Percentiles rank a stretch among this genome's conserved stretches.
These are phyloP conservation scores for Mormyrus lacerda DNA, from an alignment of 2,113 vertebrate species.

Conservation along the genomic window DNA sequence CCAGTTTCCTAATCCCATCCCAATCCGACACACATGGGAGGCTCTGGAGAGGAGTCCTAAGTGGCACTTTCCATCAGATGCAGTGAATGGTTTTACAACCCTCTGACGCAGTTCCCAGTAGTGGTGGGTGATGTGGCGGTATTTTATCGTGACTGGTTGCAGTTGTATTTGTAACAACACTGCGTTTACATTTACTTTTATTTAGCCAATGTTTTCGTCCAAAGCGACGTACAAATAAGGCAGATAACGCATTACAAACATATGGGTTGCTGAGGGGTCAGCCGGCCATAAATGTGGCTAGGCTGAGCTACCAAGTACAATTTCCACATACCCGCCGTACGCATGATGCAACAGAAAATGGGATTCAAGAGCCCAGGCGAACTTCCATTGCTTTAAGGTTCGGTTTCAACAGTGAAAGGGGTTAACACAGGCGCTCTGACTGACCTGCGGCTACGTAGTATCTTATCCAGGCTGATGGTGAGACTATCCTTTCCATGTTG, in stretches of 20 bases:
- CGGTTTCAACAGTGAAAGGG: neutral
- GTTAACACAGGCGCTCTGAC: neutral
- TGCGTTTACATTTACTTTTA: neutral
- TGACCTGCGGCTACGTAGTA: neutral
- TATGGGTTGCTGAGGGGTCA: neutral
- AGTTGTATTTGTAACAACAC: neutral
- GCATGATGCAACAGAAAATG: neutral
- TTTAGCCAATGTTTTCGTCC: neutral
- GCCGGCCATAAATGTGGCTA: no score
- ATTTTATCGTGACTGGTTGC: neutral
- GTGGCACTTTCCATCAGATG: neutral
- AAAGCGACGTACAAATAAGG: neutral
- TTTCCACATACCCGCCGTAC: neutral
- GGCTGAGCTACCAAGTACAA: neutral
- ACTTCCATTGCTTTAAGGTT: neutral
- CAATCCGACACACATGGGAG: neutral
- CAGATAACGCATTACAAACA: neutral
- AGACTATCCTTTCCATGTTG: neutral
- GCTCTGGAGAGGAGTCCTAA: neutral
- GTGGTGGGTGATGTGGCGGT: neutral
- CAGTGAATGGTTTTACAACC: neutral
- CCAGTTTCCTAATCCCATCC: neutral
- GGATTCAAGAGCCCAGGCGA: neutral
- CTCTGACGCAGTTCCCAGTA: neutral
- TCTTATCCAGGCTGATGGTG: neutral